phyloP scores from a whole-genome alignment of 1,140 invertebrate genomes.

The Ceratosolen fusciceps region DNA sequence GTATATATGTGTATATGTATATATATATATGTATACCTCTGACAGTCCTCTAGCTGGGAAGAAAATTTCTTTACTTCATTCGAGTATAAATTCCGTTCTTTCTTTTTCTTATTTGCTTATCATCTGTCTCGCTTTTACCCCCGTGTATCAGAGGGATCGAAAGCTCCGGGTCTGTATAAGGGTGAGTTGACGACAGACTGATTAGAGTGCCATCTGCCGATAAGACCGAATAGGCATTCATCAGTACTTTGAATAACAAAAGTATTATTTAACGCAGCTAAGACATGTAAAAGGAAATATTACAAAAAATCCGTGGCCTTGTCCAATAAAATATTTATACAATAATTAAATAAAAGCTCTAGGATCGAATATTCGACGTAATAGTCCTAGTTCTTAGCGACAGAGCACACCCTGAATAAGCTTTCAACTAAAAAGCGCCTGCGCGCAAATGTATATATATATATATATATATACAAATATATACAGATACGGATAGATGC shows the following conservation, averaged over 20 bases:
- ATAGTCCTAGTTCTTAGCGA: too few relatives aligned
- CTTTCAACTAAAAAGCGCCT: too few relatives aligned
- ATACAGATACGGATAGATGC: too few relatives aligned
- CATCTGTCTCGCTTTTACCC: not conserved
- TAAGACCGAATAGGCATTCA: not conserved
- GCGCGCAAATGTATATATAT: too few relatives aligned
- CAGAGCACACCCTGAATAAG: too few relatives aligned
- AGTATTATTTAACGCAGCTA: not conserved
- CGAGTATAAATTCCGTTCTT: not conserved
- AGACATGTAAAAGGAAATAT: not conserved
- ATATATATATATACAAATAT: too few relatives aligned
- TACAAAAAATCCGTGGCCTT: too few relatives aligned
- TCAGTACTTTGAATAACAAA: not conserved
- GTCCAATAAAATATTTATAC: too few relatives aligned
- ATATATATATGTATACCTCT: not conserved
- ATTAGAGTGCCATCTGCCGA: not conserved
- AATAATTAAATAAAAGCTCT: too few relatives aligned
- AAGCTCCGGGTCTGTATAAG: conserved; percentile 1
- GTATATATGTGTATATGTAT: too few relatives aligned
- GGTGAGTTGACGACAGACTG: not conserved
- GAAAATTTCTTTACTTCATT: too few relatives aligned
- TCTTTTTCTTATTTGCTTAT: not conserved
- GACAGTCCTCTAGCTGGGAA: not conserved
- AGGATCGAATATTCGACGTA: too few relatives aligned
- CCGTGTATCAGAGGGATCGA: not conserved